phyloP scores from a whole-genome alignment of 2,888 invertebrate species.

The Conus canariensis region DNA sequence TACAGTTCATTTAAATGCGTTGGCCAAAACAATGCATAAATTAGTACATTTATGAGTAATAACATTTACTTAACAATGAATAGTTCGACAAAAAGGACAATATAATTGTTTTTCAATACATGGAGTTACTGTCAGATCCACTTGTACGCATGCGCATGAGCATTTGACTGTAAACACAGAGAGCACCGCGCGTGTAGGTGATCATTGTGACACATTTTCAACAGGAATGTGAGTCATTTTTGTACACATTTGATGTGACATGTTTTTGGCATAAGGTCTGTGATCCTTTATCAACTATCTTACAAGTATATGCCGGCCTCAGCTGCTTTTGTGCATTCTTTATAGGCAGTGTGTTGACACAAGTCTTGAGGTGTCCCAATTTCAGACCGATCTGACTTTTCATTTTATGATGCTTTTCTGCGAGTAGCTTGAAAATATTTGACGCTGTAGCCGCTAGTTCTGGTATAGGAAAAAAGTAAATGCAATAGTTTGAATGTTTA shows the following conservation, averaged over 20 bases:
- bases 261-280: neutral
- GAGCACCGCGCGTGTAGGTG: constrained; percentile 41
- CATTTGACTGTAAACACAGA: constrained; percentile 42
- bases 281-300: constrained; percentile 18
- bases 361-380: constrained; percentile 20
- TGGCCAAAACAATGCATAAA: neutral
- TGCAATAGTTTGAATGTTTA: neutral
- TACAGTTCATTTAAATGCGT: neutral
- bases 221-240: constrained; percentile 42
- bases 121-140: constrained; percentile 21
- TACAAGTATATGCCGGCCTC: constrained; percentile 7
- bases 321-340: constrained; percentile 4
- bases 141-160: constrained; percentile 43
- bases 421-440: neutral
- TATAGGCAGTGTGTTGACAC: constrained; percentile 19
- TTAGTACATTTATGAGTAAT: constrained; percentile 7
- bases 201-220: constrained; percentile 42
- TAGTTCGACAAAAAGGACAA: constrained; percentile 11
- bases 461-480: neutral
- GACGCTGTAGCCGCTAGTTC: neutral
- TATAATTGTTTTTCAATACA: constrained; percentile 28
- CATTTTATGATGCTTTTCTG: neutral
- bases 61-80: neutral
- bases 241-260: constrained; percentile 21
- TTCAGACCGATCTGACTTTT: constrained; percentile 29